Base-by-base conservation (phyloP, 2,113 vertebrate genomes). In the Callopanchax toddi region DNA sequence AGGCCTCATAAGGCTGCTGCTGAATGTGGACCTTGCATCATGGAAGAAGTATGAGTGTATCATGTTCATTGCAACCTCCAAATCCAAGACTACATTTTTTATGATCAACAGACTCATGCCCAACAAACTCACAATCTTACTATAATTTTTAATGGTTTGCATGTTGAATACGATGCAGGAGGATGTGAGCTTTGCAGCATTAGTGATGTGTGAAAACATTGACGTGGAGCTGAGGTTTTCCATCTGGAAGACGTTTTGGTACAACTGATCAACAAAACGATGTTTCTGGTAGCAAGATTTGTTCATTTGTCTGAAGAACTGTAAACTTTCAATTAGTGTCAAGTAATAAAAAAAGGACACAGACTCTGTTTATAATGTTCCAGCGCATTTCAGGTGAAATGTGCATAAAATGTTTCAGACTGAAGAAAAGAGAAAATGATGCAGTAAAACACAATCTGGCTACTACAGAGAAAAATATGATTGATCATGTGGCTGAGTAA, bases 21-120 rank as follows among this genome's bases (percentile, higher is more conserved):
- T 59, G 67, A 67, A 49, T 63, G 71, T n/a, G 13, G 49, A 44
- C 67, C 58, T 67, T 69, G 63, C 71, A 81, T 86, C 67, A 79
- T 40, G 60, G 74, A 81, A 79, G 60, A 64, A 73, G 26, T 50
- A 66, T 69, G 60, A 66, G 65, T 66, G 67, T 61, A 58, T 56
- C 40, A 20, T 34, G 56, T 60, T 83, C 26, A 44, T 64, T 70
- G 53, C 67, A 63, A 49, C 29, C 25, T 8, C 22, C 53, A 60
- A 79, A 64, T 32, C 61, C 64, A 20, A 32, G 3, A 60, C 1
- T 53, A 68, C 60, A 67, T 63, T 49, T 75, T 82, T 74, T 65
- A 67, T 70, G 70, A 54, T 71, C 57, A 11, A 1, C 36, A 11
- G 68, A 44, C 32, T 21, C 6, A n/a, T 51, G 59, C 54, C 72